Percentiles rank a stretch among this genome's conserved stretches.
These are phyloP conservation scores for Oxygymnocypris stewartii DNA, from an alignment of 2,113 vertebrate species.

Conservation along the genomic window DNA sequence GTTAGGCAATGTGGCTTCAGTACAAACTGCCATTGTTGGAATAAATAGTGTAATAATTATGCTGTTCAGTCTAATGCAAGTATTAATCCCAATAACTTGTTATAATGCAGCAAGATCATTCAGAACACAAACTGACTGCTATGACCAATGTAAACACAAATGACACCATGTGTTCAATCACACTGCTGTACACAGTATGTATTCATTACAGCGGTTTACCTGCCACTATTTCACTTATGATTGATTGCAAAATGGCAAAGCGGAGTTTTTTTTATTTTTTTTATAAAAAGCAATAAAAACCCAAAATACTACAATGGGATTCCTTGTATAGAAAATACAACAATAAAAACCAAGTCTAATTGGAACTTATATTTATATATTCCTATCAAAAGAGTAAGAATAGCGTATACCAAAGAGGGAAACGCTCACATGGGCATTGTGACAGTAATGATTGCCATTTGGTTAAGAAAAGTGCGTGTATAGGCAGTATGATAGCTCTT, in stretches of 20 bases:
- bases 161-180: background rate
- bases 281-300: background rate
- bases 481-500: constrained; percentile 49
- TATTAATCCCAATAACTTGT: background rate
- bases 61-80: background rate
- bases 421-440: constrained; percentile 18
- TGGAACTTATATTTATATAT: constrained; percentile 5
- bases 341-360: constrained; percentile 19
- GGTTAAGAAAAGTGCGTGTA: constrained; percentile 15
- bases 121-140: background rate
- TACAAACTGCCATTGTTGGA: constrained; percentile 32
- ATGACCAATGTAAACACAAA: background rate
- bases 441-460: constrained; percentile 2
- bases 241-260: constrained; percentile 11
- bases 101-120: background rate
- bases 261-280: background rate
- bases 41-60: background rate
- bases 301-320: background rate
- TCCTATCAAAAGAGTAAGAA: constrained; percentile 48
- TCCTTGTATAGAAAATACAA: constrained; percentile 20
- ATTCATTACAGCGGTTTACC: background rate
- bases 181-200: constrained; percentile 5
- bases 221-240: background rate
- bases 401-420: constrained; percentile 37
- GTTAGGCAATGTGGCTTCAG: constrained; percentile 12